These are phyloP conservation scores for Passer domesticus DNA, from an alignment of 2,113 vertebrate genomes.

Conservation along the genomic window DNA sequence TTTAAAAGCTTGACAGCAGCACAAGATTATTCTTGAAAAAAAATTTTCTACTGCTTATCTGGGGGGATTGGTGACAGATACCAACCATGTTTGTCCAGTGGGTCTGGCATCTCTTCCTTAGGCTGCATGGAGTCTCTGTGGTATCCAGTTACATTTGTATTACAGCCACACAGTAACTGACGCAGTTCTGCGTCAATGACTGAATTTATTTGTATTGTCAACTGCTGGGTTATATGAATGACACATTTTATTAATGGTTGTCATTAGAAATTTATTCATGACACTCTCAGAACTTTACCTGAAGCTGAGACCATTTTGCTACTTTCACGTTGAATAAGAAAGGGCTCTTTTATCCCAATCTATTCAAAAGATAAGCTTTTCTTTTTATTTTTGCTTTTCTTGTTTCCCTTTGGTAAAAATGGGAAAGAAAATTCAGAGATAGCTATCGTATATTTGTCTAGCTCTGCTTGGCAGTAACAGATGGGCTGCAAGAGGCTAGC, in stretches of 20 bases:
- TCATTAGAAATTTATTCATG: not conserved
- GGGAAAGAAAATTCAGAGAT: not conserved
- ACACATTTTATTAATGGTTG: not conserved
- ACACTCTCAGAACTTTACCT: not conserved
- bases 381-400: not conserved
- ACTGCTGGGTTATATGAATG: not conserved
- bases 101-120: not conserved
- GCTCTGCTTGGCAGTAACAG: not conserved
- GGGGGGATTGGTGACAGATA: not conserved
- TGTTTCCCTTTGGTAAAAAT: not conserved
- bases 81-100: not conserved
- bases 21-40: not conserved
- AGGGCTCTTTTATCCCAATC: not conserved
- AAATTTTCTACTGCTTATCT: not conserved
- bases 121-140: not conserved
- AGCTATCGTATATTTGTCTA: rapidly evolving
- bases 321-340: not conserved
- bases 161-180: not conserved
- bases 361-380: not conserved
- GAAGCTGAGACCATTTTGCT: not conserved
- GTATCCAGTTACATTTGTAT: not conserved
- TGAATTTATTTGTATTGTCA: not conserved
- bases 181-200: rapidly evolving
- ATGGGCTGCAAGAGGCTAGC: not conserved
- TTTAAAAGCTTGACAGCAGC: not conserved